phyloP scores from a whole-genome alignment of 2,797 vertebrate species.

The Microhierax caerulescens region DNA sequence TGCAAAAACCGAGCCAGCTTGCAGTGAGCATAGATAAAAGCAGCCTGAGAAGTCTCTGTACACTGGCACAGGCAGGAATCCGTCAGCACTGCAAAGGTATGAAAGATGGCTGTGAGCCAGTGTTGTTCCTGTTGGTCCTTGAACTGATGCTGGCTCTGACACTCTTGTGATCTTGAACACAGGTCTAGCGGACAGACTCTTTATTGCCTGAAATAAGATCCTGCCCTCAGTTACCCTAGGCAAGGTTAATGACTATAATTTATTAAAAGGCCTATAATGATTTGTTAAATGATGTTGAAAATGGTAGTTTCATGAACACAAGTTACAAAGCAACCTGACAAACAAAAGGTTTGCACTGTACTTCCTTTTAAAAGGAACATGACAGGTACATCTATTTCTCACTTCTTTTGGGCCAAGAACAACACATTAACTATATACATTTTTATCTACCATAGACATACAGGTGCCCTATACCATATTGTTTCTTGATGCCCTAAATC shows the following conservation, averaged over 20 bases:
- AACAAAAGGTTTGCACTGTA: not conserved
- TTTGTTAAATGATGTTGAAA: conserved; percentile 59
- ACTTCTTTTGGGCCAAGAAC: not conserved
- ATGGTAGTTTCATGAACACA: not conserved
- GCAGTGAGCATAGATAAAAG: not conserved
- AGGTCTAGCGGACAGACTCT: conserved; percentile 20
- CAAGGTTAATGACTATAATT: conserved; percentile 43
- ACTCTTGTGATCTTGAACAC: not conserved
- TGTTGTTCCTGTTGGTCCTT: not conserved
- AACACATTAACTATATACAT: not conserved
- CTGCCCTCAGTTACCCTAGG: not conserved
- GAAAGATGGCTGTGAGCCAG: conserved; percentile 4
- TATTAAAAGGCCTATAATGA: conserved; percentile 29
- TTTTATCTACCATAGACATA: not conserved
- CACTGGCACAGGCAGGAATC: not conserved
- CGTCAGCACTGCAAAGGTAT: not conserved
- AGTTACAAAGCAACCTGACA: not conserved
- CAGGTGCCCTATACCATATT: not conserved
- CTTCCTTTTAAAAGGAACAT: not conserved
- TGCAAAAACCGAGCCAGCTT: not conserved
- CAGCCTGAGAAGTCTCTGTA: not conserved
- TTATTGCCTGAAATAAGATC: not conserved
- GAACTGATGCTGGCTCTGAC: not conserved
- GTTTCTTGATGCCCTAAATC: not conserved
- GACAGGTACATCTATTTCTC: not conserved